Base-by-base conservation (phyloP, 2,113 vertebrate genomes). In the Nycticebus coucang region DNA sequence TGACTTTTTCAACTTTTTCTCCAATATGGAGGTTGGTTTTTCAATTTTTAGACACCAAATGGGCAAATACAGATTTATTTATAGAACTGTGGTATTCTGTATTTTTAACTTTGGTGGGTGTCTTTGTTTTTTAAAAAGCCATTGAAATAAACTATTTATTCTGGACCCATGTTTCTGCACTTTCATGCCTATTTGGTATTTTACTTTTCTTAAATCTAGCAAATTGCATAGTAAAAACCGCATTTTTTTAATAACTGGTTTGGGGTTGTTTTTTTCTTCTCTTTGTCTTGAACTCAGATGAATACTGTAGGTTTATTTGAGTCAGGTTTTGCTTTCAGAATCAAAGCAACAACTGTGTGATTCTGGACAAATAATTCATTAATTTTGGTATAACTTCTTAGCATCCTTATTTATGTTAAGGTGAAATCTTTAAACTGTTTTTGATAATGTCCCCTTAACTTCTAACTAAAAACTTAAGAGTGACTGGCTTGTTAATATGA, bases 131-230 rank as follows among this genome's bases (percentile, higher is more conserved):
- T 62, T 10, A 72, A 57, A 91, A 74, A 26, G 30, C 35, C 21
- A 24, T 77, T 53, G 53, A 57, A 94, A 59, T 72, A 50, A 94
- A 64, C 18, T 50, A 4, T 78, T 41, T 33, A 64, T 35, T 80
- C 35, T 84, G 64, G 19, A 92, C 26, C 30, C 90, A 66, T 84
- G 22, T 78, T 81, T 83, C 41, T 96, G 5, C 13, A 87, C 28
- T 92, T 89, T 75, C 33, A 75, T 93, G 93, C 21, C 33, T 94
- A 4, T 77, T 96, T 90, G 35, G 5, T 66, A 45, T 95, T 96
- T 95, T 88, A 4, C 28, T 87, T 92, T 83, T 92, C 19, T 83
- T 89, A 69, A 4, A 2, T 92, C 24, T 94, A 6, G 17, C 57
- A 94, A 88, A 93, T 17, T 50, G 12, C 64, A 21, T 26, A 57